Conservation (phyloP, 2,797 vertebrate species). For the Poecilia gillii region DNA sequence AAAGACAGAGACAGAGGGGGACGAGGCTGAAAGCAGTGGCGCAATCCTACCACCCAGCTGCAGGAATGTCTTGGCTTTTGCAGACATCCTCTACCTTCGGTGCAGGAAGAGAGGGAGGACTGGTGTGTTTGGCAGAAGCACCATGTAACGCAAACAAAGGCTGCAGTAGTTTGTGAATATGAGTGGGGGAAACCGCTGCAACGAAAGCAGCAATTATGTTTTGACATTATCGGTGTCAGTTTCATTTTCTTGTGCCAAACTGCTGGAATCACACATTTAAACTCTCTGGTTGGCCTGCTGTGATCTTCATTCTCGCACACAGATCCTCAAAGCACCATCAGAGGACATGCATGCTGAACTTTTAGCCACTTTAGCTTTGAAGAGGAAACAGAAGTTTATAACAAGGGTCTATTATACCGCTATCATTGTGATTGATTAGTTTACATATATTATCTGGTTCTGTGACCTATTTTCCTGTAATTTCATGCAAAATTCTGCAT, state of each 20-base stretch:
- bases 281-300: slow-evolving; percentile 35
- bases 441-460: not conserved
- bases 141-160: slow-evolving; percentile 68
- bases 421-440: not conserved
- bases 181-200: slow-evolving; percentile 55
- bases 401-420: not conserved
- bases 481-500: not conserved
- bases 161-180: slow-evolving; percentile 27
- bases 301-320: slow-evolving; percentile 35
- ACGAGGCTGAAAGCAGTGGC: slow-evolving; percentile 42
- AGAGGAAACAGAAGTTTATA: not conserved
- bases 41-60: slow-evolving; percentile 65
- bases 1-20: slow-evolving; percentile 17
- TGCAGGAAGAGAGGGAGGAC: slow-evolving; percentile 40
- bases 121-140: slow-evolving; percentile 56
- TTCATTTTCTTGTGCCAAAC: slow-evolving; percentile 42
- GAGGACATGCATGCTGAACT: slow-evolving; percentile 16
- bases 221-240: slow-evolving; percentile 54
- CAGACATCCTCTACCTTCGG: slow-evolving; percentile 60
- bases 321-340: not conserved
- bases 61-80: slow-evolving; percentile 74
- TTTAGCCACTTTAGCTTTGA: slow-evolving; percentile 14
- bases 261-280: slow-evolving; percentile 43
- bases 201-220: slow-evolving; percentile 71
- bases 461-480: not conserved